Evolutionary conservation across 2,797 vertebrate species (phyloP).

Genomic region (Spheniscus humboldti): DNA sequence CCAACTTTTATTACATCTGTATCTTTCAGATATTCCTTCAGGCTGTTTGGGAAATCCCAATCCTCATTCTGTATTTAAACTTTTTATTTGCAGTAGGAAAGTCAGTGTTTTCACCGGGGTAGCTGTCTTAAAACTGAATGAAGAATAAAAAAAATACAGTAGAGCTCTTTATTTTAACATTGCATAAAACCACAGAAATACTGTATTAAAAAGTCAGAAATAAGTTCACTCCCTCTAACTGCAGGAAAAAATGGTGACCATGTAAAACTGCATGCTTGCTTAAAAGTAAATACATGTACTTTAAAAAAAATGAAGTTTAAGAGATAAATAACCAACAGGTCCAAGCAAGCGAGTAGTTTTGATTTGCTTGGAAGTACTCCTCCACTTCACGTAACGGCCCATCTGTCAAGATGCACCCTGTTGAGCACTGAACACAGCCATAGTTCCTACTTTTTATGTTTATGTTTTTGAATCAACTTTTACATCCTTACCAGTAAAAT

Average conservation of each 20-base stretch:
- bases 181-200: neutral
- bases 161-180: constrained; percentile 4
- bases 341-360: neutral
- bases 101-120: neutral
- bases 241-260: neutral
- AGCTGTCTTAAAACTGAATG: neutral
- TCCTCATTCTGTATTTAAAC: neutral
- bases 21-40: neutral
- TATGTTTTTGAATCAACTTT: neutral
- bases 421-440: neutral
- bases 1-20: neutral
- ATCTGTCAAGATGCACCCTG: neutral
- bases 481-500: neutral
- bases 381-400: neutral
- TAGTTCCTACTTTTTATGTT: neutral
- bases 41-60: neutral
- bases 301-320: neutral
- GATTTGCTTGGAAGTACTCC: neutral
- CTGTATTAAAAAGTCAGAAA: neutral
- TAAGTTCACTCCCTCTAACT: neutral
- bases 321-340: neutral
- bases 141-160: neutral
- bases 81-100: neutral
- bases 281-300: neutral
- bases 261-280: neutral